Evolutionary conservation across 2,888 invertebrate species (phyloP).

Genomic region (Leptopilina drosophilae): DNA sequence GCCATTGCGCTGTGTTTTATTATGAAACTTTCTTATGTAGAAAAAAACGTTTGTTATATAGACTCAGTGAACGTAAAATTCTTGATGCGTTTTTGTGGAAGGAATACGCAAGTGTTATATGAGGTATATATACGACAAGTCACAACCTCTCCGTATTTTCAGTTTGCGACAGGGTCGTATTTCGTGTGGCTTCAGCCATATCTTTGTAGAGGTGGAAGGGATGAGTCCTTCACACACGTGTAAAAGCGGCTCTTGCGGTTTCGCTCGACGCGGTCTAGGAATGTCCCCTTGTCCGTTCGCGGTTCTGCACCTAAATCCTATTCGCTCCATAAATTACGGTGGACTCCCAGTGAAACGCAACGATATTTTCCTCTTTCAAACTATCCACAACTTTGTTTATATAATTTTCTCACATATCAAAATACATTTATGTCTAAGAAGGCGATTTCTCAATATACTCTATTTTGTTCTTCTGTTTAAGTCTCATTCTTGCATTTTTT

Average conservation of each 20-base stretch:
- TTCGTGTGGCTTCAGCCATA: conserved; percentile 35
- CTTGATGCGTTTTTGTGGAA: conserved; percentile 6
- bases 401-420: too few relatives aligned
- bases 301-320: conserved; percentile 35
- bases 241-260: conserved; percentile 32
- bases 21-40: too few relatives aligned
- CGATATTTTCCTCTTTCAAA: conserved; percentile 11
- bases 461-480: too few relatives aligned
- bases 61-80: not conserved
- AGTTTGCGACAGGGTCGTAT: conserved; percentile 34
- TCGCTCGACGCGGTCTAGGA: conserved; percentile 30
- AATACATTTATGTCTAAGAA: too few relatives aligned
- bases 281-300: conserved; percentile 36
- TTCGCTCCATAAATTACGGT: conserved; percentile 30
- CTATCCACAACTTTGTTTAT: too few relatives aligned
- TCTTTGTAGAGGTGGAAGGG: conserved; percentile 2
- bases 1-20: too few relatives aligned
- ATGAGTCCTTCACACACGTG: conserved; percentile 24
- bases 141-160: conserved; percentile 37
- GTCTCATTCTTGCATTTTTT: too few relatives aligned
- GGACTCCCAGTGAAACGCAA: not conserved
- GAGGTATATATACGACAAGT: not conserved
- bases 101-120: conserved; percentile 20
- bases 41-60: too few relatives aligned
- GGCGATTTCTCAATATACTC: too few relatives aligned